Evolutionary conservation across 2,113 vertebrate species (phyloP).

Genomic region (Semicossyphus pulcher): DNA sequence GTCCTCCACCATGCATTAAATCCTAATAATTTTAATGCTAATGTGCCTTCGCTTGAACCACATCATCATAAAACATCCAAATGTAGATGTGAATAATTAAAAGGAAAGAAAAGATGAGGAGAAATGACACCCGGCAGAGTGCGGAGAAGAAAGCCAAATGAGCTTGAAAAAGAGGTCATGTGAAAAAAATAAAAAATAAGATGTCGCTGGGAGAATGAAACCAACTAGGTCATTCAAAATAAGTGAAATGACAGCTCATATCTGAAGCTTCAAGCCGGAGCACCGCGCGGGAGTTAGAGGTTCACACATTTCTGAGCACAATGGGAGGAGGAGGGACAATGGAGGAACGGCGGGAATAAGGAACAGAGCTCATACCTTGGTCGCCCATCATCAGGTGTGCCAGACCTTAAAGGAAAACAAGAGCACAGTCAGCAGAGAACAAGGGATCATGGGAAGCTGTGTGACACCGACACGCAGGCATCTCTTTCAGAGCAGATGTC

Average conservation of each 20-base stretch:
- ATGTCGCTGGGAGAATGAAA: slow-evolving; percentile 59
- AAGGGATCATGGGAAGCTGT: slow-evolving; percentile 92
- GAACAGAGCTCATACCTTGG: slow-evolving; percentile 99
- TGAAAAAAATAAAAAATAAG: slow-evolving; percentile 26
- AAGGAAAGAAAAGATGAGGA: slow-evolving; percentile 56
- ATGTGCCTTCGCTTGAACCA: slow-evolving; percentile 30
- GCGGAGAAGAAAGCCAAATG: slow-evolving; percentile 43
- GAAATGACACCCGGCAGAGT: slow-evolving; percentile 49
- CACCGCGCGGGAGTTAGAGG: slow-evolving; percentile 78
- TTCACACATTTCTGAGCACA: slow-evolving; percentile 76
- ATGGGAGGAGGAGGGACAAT: slow-evolving; percentile 56
- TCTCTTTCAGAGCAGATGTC: slow-evolving; percentile 89
- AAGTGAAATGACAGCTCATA: slow-evolving; percentile 84
- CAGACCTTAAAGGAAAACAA: slow-evolving; percentile 99
- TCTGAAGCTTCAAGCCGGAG: slow-evolving; percentile 86
- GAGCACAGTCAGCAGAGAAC: slow-evolving; percentile 99
- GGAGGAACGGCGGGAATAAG: slow-evolving; percentile 83
- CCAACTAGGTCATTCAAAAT: slow-evolving; percentile 82
- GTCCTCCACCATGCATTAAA: slow-evolving; percentile 45
- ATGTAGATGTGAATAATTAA: slow-evolving; percentile 58
- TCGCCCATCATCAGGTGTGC: slow-evolving; percentile 99
- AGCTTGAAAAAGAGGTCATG: slow-evolving; percentile 56
- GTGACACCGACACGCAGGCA: slow-evolving; percentile 91
- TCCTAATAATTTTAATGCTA: slow-evolving; percentile 27
- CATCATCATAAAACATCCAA: slow-evolving; percentile 37